Conservation (phyloP, 2,113 vertebrate species). For the Nesogale talazaci region DNA sequence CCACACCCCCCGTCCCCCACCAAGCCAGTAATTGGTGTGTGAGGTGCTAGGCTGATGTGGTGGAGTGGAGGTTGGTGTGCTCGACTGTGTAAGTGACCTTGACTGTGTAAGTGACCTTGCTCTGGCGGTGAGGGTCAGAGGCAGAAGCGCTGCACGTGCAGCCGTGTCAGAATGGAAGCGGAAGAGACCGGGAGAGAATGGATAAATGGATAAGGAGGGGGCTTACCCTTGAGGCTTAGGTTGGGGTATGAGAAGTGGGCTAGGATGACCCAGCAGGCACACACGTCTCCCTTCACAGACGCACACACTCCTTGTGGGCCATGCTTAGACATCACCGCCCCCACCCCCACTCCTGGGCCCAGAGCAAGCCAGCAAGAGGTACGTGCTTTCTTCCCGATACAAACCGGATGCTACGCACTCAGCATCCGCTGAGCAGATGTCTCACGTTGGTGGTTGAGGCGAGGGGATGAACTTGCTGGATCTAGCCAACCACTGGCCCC, state of each 20-base stretch:
- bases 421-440: conserved; percentile 52
- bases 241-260: not conserved
- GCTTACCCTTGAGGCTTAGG: not conserved
- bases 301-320: not conserved
- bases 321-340: not conserved
- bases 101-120: not conserved
- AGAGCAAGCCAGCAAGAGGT: not conserved
- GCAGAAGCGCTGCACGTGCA: not conserved
- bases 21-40: not conserved
- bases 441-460: conserved; percentile 53
- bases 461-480: conserved; percentile 58
- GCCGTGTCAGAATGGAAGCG: not conserved
- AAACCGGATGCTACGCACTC: conserved; percentile 13
- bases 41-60: not conserved
- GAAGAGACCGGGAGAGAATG: not conserved
- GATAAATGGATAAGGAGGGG: not conserved
- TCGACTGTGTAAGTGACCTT: not conserved
- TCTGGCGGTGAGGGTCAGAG: not conserved
- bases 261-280: not conserved
- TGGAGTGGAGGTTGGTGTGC: not conserved
- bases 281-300: not conserved
- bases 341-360: not conserved
- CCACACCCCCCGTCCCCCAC: too few relatives aligned
- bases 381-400: not conserved
- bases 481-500: conserved; percentile 58